phyloP scores from a whole-genome alignment of 2,888 invertebrate species.

The Unio delphinus region DNA sequence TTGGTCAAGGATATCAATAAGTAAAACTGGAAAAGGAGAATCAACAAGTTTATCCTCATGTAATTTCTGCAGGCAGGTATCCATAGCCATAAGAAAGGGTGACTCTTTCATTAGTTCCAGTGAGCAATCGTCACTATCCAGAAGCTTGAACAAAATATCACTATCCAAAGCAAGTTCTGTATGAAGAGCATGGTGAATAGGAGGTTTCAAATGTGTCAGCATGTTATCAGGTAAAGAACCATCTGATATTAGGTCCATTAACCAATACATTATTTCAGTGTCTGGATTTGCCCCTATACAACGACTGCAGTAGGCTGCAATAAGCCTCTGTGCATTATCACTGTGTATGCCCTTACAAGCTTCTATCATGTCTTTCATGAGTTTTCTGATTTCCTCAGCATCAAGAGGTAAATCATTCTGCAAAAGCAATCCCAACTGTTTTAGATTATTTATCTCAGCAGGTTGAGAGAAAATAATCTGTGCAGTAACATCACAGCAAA shows the following conservation, averaged over 20 bases:
- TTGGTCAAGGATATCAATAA: slow-evolving; percentile 3
- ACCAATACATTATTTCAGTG: slow-evolving; percentile 4
- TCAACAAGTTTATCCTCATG: slow-evolving; percentile 1
- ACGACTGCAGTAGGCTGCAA: slow-evolving; percentile 15
- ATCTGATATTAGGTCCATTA: slow-evolving; percentile 3
- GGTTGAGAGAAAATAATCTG: slow-evolving; percentile 3
- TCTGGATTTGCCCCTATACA: slow-evolving; percentile 16
- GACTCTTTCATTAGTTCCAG: slow-evolving; percentile 5
- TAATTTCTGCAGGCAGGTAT: slow-evolving; percentile 1
- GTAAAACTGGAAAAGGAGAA: slow-evolving; percentile 4
- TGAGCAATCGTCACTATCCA: slow-evolving; percentile 1
- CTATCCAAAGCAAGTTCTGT: background rate
- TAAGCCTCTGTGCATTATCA: slow-evolving; percentile 4
- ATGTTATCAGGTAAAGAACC: slow-evolving; percentile 2
- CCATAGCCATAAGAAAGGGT: background rate
- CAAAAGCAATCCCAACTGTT: slow-evolving; percentile 1
- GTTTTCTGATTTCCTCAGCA: no score
- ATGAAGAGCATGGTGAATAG: background rate
- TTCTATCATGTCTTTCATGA: no score
- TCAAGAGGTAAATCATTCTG: no score
- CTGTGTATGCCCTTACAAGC: no score
- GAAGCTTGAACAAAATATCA: slow-evolving; percentile 14
- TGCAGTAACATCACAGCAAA: slow-evolving; percentile 12
- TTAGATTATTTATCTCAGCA: background rate
- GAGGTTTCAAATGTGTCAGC: background rate